Percentiles rank a stretch among this genome's conserved stretches.
Conservation (phyloP, 2,888 invertebrate genomes). For the Eurois occulta region DNA sequence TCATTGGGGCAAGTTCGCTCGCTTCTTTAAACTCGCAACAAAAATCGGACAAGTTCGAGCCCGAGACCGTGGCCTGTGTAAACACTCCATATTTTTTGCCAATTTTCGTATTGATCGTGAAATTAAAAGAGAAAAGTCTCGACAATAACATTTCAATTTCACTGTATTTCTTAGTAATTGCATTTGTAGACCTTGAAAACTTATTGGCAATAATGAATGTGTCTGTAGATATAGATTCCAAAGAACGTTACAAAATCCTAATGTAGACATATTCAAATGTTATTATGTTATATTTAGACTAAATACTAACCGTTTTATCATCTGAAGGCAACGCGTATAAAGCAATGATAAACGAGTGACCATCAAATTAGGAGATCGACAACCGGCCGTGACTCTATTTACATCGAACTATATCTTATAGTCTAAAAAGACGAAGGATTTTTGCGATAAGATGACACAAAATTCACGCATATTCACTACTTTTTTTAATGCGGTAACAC, state of each 20-base stretch:
- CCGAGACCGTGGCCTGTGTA: conserved; percentile 82
- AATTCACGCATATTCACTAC: conserved; percentile 67
- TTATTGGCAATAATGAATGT: conserved; percentile 40
- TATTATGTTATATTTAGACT: conserved; percentile 59
- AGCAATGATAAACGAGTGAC: conserved; percentile 82
- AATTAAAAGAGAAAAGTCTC: conserved; percentile 42
- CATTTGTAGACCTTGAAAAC: conserved; percentile 55
- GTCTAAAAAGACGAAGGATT: conserved; percentile 84
- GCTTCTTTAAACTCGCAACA: conserved; percentile 86
- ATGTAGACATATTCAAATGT: conserved; percentile 48
- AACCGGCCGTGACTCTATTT: conserved; percentile 89
- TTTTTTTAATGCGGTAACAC: conserved; percentile 40
- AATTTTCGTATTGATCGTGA: conserved; percentile 62
- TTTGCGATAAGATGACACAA: conserved; percentile 85
- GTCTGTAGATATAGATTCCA: conserved; percentile 23
- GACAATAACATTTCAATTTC: conserved; percentile 22
- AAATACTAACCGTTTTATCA: conserved; percentile 72
- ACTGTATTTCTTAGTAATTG: conserved; percentile 36
- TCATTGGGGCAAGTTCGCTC: conserved; percentile 89
- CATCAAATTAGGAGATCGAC: conserved; percentile 89
- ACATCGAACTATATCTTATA: conserved; percentile 72
- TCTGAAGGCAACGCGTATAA: conserved; percentile 76
- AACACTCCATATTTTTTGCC: conserved; percentile 71
- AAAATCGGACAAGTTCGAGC: conserved; percentile 88
- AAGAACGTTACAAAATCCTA: conserved; percentile 45